Conservation (phyloP, 2,797 vertebrate species). For the Astyanax mexicanus region DNA sequence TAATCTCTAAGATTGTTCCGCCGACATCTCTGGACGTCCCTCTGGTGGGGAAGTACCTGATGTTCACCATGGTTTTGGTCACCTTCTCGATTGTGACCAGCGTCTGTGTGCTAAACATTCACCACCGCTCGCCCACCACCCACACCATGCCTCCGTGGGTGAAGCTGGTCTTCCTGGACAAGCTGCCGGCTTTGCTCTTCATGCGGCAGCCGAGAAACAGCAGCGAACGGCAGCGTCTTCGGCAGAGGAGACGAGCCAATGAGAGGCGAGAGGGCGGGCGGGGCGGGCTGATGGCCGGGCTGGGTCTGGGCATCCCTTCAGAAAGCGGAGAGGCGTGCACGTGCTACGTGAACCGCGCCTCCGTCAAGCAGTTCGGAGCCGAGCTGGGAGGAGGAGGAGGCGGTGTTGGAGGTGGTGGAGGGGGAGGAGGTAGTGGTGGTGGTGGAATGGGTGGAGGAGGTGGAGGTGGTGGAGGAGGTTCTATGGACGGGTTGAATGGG, state of each 20-base stretch:
- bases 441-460: conserved; percentile 46
- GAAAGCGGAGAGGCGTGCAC: conserved; percentile 82
- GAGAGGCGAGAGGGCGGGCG: conserved; percentile 79
- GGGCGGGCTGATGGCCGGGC: conserved; percentile 74
- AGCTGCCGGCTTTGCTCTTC: conserved; percentile 90
- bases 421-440: conserved; percentile 48
- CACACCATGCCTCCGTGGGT: conserved; percentile 98
- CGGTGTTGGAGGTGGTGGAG: conserved; percentile 50
- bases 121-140: conserved; percentile 95
- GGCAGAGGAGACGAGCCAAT: conserved; percentile 81
- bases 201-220: conserved; percentile 92
- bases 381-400: conserved; percentile 66
- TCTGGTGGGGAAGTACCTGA: conserved; percentile 95
- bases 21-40: conserved; percentile 95
- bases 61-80: conserved; percentile 98
- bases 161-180: conserved; percentile 90
- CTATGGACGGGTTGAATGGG: conserved; percentile 82
- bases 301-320: conserved; percentile 63
- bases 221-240: conserved; percentile 89
- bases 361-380: conserved; percentile 83
- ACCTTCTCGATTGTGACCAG: conserved; percentile 97
- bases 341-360: conserved; percentile 88
- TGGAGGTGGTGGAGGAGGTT: conserved; percentile 54
- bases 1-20: conserved; percentile 96
- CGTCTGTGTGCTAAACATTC: conserved; percentile 94